Base-by-base conservation (phyloP, 1,140 invertebrate species). In the Anadara kagoshimensis region DNA sequence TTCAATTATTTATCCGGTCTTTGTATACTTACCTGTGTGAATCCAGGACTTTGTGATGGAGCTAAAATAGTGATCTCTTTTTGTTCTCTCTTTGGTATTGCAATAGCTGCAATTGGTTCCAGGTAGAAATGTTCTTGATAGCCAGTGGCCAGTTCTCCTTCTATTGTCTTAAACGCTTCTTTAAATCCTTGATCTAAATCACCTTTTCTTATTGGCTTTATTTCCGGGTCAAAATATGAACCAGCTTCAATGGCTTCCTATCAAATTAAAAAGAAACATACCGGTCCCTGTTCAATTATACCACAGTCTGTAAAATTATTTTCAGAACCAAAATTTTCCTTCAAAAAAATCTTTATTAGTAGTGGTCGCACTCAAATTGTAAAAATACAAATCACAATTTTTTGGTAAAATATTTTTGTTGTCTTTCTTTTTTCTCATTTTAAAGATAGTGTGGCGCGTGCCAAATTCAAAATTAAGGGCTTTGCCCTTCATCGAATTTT, bases 91-190 rank as follows among this genome's bases (percentile, higher is more conserved):
- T 92, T 93, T 0, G 95, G 95, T 29, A 96, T 89, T 0, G 93
- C 96, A 57, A 96, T 89, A 49, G 85, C 85, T n/a, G 59, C 83
- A n/a, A 97, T 92, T 0, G 97, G 97, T 90, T 97, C 96, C 73
- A 99, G 88, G 89, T 99, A 99, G 90, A 99, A 99, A 88, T 99
- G 97, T 88, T 98, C 96, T 87, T 98, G 97, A 0, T 95, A 96
- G 51, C 95, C 96, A 81, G 94, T 94, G 76, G 93, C 91, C 51
- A 95, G 91, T 85, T 75, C 45, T 18, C 95, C 85, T 54, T 82
- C 70, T 0, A 83, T 49, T n/a, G 84, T 71, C 51, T 83, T 76
- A 36, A 93, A 91, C 8, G 93, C 91, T 58, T 91, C 86, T 41
- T 86, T 77, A 64, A 97, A 93, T 0, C 91, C 93, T 78, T 91